Evolutionary conservation across 1,140 invertebrate species (phyloP), one percentile per base, ranked within the genome.

Genomic region (Luehdorfia chinensis): DNA sequence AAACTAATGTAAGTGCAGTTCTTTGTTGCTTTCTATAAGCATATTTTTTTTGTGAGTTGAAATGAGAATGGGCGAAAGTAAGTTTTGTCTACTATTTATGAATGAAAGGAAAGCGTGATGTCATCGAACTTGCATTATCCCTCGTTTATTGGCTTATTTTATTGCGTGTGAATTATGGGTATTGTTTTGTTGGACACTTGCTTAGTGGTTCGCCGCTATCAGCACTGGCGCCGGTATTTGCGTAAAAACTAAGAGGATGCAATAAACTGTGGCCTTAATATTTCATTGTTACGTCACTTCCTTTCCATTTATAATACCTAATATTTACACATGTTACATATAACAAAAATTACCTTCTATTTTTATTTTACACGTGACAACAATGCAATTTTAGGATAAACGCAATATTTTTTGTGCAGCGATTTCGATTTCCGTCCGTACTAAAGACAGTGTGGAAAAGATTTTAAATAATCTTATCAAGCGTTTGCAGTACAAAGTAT

Each of bases 391-490:
- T 14, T 23, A 13, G 1, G 30, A 11, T 34, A 47, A 47, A 47
- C 25, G 45, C 45, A 25, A 47, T 36, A 7, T 34, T 9, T 47
- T 47, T 47, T 31, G 18, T 37, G 30, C 37, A 48, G 21, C 5
- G 28, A 13, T n/a, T n/a, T n/a, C n/a, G n/a, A n/a, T 16, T 27
- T 47, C 13, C 14, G 37, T 31, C 41, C n/a, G 31, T 33, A 43
- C 49, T 53, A 50, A 55, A 52, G 34, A 46, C 28, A 36, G 18
- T 15, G 25, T 49, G 52, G 50, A 47, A 50, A 33, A 51, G 47
- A 32, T 37, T 39, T 50, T 23, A 15, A 34, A 46, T 55, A 59
- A 59, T 66, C 65, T 72, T 69, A 75, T 70, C 68, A 54, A 54
- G 48, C 30, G 50, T 61, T 63, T 51, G 19, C 6, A 21, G 2